Conservation (phyloP, 2,113 vertebrate genomes). For the Chloebia gouldiae region DNA sequence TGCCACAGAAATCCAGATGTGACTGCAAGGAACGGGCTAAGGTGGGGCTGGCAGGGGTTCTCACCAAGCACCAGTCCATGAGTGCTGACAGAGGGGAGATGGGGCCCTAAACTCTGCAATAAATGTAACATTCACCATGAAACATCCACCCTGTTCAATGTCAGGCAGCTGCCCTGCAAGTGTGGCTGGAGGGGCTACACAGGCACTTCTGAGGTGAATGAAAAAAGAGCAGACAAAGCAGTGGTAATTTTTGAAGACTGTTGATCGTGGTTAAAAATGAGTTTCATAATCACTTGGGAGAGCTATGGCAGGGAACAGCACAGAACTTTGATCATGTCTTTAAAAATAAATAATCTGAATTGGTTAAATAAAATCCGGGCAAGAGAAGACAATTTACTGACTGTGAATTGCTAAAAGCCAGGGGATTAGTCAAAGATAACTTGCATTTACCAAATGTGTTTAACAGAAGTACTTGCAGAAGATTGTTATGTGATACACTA, state of each 20-base stretch:
- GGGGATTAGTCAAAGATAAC: constrained; percentile 6
- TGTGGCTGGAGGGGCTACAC: not conserved
- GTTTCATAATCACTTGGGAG: not conserved
- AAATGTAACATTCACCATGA: not conserved
- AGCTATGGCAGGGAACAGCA: not conserved
- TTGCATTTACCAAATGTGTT: not conserved
- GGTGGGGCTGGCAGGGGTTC: not conserved
- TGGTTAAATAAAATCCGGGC: constrained; percentile 34
- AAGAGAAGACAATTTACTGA: not conserved
- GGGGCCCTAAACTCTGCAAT: not conserved
- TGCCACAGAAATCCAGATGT: not conserved
- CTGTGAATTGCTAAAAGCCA: not conserved
- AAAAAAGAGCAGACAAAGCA: not conserved
- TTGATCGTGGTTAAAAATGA: not conserved
- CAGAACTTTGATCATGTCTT: not conserved
- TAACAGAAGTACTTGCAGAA: not conserved
- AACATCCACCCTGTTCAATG: not conserved
- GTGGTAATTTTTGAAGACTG: not conserved
- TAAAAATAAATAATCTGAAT: constrained; percentile 38
- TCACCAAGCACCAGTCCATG: fast-evolving
- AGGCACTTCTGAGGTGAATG: not conserved
- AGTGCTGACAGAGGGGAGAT: not conserved
- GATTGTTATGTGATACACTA: not conserved
- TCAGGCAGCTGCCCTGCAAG: not conserved
- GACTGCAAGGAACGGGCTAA: not conserved